Evolutionary conservation across 2,113 vertebrate species (phyloP).

Genomic region (Aspiorhynchus laticeps): DNA sequence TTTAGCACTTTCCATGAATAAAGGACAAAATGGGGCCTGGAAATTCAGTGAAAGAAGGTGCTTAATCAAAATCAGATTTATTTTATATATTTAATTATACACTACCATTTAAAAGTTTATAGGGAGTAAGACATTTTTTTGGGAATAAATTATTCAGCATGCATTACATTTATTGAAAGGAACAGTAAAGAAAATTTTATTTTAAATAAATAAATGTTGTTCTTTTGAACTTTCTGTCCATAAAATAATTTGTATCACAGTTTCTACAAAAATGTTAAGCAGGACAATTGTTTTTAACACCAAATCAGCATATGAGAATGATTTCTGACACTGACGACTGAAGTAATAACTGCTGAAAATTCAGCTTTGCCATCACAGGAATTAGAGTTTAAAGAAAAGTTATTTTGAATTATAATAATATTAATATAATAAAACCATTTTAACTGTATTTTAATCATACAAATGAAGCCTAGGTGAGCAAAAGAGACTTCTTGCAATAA

Average conservation of each 20-base stretch:
- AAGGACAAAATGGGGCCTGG: neutral
- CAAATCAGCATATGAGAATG: neutral
- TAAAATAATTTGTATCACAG: neutral
- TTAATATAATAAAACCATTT: no score
- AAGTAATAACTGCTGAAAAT: neutral
- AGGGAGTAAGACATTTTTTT: neutral
- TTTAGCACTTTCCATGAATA: neutral
- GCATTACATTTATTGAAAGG: neutral
- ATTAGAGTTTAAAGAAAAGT: no score
- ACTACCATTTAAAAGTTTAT: neutral
- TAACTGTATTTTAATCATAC: no score
- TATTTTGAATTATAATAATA: no score
- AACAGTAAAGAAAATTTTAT: neutral
- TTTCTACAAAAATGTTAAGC: no score
- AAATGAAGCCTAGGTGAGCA: no score
- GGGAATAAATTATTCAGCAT: no score
- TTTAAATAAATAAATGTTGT: neutral
- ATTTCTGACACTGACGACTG: neutral
- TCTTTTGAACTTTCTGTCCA: neutral
- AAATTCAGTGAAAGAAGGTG: neutral
- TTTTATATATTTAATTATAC: neutral
- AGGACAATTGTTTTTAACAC: no score
- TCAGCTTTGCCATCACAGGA: neutral
- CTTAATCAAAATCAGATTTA: neutral
- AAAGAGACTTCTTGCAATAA: no score